Evolutionary conservation across 2,888 invertebrate genomes (phyloP).

Genomic region (Drosophila buzzatii): DNA sequence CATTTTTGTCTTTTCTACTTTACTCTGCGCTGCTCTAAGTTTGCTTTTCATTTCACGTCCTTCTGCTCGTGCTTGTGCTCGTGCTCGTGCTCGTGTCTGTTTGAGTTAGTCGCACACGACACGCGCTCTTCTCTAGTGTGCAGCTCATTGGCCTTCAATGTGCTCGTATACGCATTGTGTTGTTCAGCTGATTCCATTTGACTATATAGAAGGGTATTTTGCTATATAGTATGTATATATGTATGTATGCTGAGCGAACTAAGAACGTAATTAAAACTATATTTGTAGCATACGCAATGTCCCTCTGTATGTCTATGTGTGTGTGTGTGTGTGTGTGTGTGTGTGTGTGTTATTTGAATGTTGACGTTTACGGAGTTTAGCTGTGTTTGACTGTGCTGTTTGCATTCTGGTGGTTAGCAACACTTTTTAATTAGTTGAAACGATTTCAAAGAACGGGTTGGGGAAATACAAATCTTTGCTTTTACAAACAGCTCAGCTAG

Average conservation of each 20-base stretch:
- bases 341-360: constrained; percentile 39
- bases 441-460: constrained; percentile 56
- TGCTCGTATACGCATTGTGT: constrained; percentile 34
- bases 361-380: constrained; percentile 42
- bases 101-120: neutral
- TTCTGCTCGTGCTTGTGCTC: fast-evolving
- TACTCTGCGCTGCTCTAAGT: neutral
- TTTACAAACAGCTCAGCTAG: constrained; percentile 35
- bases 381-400: constrained; percentile 48
- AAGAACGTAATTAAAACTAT: constrained; percentile 75
- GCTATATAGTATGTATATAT: constrained; percentile 7
- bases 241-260: constrained; percentile 30
- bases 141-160: constrained; percentile 49
- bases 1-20: no score
- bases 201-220: constrained; percentile 21
- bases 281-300: constrained; percentile 54
- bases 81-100: constrained; percentile 1
- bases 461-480: constrained; percentile 37
- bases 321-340: constrained; percentile 21
- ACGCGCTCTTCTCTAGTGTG: constrained; percentile 10
- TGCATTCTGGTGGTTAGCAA: constrained; percentile 66
- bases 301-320: constrained; percentile 18
- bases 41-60: neutral
- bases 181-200: constrained; percentile 27
- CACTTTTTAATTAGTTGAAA: constrained; percentile 77